Conservation (phyloP, 2,113 vertebrate genomes). For the Ciconia stormi region DNA sequence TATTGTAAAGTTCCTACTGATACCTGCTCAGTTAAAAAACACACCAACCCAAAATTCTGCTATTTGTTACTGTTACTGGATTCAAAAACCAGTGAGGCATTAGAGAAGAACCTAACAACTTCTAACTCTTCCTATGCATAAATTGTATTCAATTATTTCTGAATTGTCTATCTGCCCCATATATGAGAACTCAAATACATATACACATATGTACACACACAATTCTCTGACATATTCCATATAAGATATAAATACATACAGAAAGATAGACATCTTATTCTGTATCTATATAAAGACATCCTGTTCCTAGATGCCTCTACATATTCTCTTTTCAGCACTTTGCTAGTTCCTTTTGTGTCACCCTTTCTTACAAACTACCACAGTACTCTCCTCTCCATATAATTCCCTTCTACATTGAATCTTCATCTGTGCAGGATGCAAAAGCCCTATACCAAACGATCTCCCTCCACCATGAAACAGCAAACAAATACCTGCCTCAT, state of each 20-base stretch:
- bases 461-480: rapidly evolving
- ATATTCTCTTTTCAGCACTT: not conserved
- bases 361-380: not conserved
- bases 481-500: not conserved
- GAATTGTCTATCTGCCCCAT: not conserved
- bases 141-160: not conserved
- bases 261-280: not conserved
- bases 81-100: not conserved
- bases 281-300: not conserved
- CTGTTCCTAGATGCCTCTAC: not conserved
- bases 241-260: not conserved
- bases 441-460: not conserved
- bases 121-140: not conserved
- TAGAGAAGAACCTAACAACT: not conserved
- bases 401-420: not conserved
- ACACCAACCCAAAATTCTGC: not conserved
- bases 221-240: not conserved
- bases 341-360: not conserved
- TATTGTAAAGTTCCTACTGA: not conserved
- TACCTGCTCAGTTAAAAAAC: not conserved
- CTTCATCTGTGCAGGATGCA: not conserved
- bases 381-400: not conserved
- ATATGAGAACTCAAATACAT: not conserved
- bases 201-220: not conserved
- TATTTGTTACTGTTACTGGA: not conserved